These are phyloP conservation scores for Eugnorisma glareosa DNA, from an alignment of 2,888 invertebrate genomes.

Conservation along the genomic window DNA sequence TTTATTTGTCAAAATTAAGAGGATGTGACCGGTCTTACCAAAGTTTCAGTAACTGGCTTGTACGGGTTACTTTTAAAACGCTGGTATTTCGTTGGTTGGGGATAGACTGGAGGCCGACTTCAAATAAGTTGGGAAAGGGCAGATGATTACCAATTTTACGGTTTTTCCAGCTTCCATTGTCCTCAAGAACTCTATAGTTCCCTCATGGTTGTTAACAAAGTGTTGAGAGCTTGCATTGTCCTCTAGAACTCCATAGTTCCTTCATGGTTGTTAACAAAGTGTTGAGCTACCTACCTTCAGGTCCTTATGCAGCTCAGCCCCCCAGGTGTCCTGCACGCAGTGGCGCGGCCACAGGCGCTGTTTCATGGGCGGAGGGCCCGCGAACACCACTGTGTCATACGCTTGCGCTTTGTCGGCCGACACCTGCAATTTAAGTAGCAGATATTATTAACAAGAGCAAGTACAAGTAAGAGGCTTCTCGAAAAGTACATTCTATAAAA, in stretches of 20 bases:
- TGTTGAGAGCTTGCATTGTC: neutral
- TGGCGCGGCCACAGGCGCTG: conserved; percentile 99
- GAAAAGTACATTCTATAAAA: neutral
- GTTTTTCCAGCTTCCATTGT: neutral
- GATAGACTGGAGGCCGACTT: neutral
- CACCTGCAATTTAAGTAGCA: conserved; percentile 84
- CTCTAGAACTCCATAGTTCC: neutral
- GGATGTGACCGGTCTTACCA: neutral
- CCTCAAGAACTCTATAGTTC: neutral
- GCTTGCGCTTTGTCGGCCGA: conserved; percentile 94
- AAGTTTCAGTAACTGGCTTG: too few species aligned
- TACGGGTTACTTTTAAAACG: neutral
- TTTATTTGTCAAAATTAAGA: neutral
- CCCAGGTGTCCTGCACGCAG: conserved; percentile 98
- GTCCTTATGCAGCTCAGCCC: conserved; percentile 97
- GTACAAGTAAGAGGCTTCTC: neutral
- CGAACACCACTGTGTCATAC: conserved; percentile 98
- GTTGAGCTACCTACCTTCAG: conserved; percentile 91
- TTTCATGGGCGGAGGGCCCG: conserved; percentile 95
- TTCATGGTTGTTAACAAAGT: neutral
- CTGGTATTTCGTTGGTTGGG: neutral
- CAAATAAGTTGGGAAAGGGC: neutral
- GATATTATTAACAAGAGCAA: neutral
- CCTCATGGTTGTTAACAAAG: neutral
- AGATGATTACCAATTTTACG: neutral